Conservation (phyloP, 2,888 invertebrate species). For the Julus scandinavius region DNA sequence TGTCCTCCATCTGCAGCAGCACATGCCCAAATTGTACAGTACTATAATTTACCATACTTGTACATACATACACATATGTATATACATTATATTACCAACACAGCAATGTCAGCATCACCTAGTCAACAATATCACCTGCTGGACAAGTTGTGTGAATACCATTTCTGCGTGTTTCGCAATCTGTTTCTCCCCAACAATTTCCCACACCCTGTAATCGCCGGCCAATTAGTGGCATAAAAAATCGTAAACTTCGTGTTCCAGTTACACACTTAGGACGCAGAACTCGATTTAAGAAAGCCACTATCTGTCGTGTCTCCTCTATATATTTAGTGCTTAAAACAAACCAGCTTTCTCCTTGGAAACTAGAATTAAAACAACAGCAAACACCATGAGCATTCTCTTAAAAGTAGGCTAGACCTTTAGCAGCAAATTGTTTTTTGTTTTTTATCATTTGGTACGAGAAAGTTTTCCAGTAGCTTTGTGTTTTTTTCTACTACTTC, state of each 20-base stretch:
- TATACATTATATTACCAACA: too few relatives aligned
- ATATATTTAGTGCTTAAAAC: conserved; percentile 18
- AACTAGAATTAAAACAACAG: conserved; percentile 6
- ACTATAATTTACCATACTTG: too few relatives aligned
- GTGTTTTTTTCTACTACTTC: too few relatives aligned
- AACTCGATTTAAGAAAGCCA: neutral
- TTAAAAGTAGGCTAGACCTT: conserved; percentile 1
- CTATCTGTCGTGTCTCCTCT: neutral
- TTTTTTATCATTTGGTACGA: neutral
- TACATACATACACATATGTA: too few relatives aligned
- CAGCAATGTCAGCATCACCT: too few relatives aligned
- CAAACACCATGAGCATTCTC: conserved; percentile 19
- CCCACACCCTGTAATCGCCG: neutral
- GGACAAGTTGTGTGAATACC: neutral
- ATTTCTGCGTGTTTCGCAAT: neutral
- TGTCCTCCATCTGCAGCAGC: too few relatives aligned
- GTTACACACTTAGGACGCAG: neutral
- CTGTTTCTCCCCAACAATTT: too few relatives aligned
- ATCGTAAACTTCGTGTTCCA: neutral
- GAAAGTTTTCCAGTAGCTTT: conserved; percentile 20
- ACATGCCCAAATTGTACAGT: too few relatives aligned
- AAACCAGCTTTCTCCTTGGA: neutral
- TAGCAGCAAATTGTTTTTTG: neutral
- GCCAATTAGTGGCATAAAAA: conserved; percentile 6
- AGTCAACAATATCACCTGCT: neutral